These are phyloP conservation scores for Drosophila falleni DNA, from an alignment of 2,888 invertebrate species.

Conservation along the genomic window DNA sequence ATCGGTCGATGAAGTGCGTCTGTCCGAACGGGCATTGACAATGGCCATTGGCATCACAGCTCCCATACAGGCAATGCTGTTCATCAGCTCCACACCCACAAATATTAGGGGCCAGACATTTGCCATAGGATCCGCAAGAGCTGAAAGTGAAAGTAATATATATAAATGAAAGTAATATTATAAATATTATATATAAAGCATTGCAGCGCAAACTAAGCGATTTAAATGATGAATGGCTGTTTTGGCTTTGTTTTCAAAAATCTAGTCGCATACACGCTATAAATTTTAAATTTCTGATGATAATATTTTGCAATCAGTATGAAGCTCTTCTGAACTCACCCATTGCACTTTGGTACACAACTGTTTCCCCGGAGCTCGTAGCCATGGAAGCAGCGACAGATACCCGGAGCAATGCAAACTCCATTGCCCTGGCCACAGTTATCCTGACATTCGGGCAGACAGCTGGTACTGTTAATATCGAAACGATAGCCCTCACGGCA, in stretches of 20 bases:
- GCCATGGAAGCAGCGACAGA: constrained; percentile 88
- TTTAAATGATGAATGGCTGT: too few relatives aligned
- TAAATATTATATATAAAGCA: too few relatives aligned
- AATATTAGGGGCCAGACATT: constrained; percentile 80
- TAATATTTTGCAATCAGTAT: background rate
- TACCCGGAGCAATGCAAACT: constrained; percentile 87
- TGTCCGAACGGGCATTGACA: constrained; percentile 73
- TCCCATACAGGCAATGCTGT: constrained; percentile 73
- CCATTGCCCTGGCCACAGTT: constrained; percentile 86
- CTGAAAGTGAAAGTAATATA: constrained; percentile 42
- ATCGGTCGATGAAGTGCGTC: constrained; percentile 75
- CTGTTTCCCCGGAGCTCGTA: constrained; percentile 83
- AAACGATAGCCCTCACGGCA: constrained; percentile 83
- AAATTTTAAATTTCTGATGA: background rate
- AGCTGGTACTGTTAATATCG: constrained; percentile 75
- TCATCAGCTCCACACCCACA: constrained; percentile 82
- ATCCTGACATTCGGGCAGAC: constrained; percentile 80
- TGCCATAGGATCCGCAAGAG: constrained; percentile 81
- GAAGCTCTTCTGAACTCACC: constrained; percentile 57
- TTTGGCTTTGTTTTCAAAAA: too few relatives aligned
- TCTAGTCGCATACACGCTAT: too few relatives aligned
- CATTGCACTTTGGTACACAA: constrained; percentile 83
- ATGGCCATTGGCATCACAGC: constrained; percentile 70
- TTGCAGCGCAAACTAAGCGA: too few relatives aligned
- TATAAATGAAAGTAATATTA: too few relatives aligned